phyloP scores from a whole-genome alignment of 2,888 invertebrate species.

The Gastrophysa polygoni region DNA sequence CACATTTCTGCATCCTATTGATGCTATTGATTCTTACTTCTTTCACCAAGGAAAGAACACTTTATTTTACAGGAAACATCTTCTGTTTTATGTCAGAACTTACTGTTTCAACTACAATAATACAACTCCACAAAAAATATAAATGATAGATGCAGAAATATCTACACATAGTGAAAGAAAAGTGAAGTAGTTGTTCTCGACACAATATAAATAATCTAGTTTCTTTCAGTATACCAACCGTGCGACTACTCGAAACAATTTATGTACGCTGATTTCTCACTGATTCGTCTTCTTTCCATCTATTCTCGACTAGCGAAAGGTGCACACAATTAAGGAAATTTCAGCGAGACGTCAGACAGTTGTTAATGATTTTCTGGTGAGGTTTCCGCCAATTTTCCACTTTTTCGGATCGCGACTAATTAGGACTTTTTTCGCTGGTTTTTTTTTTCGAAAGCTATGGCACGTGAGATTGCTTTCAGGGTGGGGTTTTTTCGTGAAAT shows the following conservation, averaged over 20 bases:
- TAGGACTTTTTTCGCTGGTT: conserved; percentile 11
- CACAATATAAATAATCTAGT: too few species aligned
- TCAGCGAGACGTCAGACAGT: conserved; percentile 27
- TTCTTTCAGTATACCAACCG: background rate
- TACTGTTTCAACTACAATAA: too few species aligned
- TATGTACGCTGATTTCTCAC: background rate
- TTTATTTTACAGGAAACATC: too few species aligned
- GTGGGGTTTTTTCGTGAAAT: conserved; percentile 8
- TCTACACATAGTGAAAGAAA: too few species aligned
- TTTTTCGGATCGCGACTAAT: conserved; percentile 22
- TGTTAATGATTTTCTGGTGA: conserved; percentile 34
- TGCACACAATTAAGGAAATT: conserved; percentile 40
- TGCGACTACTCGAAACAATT: background rate
- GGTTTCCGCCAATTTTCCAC: conserved; percentile 27
- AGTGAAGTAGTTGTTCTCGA: too few species aligned
- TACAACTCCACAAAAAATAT: too few species aligned
- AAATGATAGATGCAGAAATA: too few species aligned
- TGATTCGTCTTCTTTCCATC: background rate
- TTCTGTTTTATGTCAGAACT: too few species aligned
- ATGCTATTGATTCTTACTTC: too few species aligned
- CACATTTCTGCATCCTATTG: too few species aligned
- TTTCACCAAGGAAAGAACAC: too few species aligned
- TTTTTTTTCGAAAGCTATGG: conserved; percentile 20
- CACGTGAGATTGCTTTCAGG: conserved; percentile 9
- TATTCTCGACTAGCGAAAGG: conserved; percentile 29